Evolutionary conservation across 23 tunicate genomes (phyloP).

Genomic region (Trididemnum nubilum): DNA sequence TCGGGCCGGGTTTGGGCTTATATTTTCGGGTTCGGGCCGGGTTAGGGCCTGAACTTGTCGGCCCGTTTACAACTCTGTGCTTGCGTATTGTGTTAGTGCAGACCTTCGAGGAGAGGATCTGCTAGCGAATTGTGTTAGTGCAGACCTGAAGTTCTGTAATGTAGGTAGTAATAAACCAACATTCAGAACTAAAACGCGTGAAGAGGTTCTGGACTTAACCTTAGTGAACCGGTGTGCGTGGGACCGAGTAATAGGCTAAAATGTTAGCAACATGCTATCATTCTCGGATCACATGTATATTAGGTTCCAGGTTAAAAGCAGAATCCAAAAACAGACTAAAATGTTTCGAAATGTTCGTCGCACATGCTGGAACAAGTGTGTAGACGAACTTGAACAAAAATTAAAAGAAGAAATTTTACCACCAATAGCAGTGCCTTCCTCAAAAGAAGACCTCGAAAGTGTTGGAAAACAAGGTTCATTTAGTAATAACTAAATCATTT

Average conservation of each 20-base stretch:
- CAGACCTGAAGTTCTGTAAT: background rate
- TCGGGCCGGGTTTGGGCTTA: no score
- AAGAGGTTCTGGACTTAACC: slow-evolving; percentile 1
- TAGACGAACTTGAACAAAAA: background rate
- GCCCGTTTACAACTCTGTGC: no score
- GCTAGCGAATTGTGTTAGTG: background rate
- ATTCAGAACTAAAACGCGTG: background rate
- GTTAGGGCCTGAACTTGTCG: no score
- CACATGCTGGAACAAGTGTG: background rate
- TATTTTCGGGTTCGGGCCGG: no score
- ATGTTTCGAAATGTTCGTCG: background rate
- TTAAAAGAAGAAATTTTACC: background rate
- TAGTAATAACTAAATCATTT: background rate
- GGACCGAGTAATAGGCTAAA: background rate
- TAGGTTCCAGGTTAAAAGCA: background rate
- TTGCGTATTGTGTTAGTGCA: no score
- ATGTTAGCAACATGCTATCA: background rate
- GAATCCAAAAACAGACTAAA: background rate
- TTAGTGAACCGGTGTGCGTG: background rate
- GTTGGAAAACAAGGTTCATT: background rate
- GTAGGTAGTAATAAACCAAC: slow-evolving; percentile 1
- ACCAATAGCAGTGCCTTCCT: background rate
- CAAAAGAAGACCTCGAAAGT: background rate
- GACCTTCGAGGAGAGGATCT: background rate
- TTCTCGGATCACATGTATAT: background rate